Percentiles rank a stretch among this genome's conserved stretches.
phyloP scores from a whole-genome alignment of 2,797 vertebrate species.

The Macropus fuliginosus region DNA sequence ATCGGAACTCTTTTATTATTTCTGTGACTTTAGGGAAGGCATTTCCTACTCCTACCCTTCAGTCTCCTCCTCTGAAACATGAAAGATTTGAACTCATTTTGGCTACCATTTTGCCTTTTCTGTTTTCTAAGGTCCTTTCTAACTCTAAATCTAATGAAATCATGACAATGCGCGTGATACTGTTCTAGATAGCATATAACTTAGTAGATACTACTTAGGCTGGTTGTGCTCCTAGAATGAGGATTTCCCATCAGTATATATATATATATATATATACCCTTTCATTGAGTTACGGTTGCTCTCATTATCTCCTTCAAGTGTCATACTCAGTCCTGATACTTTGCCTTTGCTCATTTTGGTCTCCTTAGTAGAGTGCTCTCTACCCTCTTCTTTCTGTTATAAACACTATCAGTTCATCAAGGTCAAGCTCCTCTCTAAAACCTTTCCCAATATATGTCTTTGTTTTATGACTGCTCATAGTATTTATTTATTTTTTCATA shows the following conservation, averaged over 20 bases:
- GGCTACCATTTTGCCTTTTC: background rate
- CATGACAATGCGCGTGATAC: background rate
- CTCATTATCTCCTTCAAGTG: background rate
- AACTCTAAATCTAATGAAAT: background rate
- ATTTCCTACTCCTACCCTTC: background rate
- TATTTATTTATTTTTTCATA: background rate
- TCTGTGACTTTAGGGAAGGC: background rate
- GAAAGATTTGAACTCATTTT: background rate
- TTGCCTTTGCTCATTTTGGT: background rate
- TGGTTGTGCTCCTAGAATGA: background rate
- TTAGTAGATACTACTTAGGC: background rate
- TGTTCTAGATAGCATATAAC: background rate
- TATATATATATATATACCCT: background rate
- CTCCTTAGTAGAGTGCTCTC: background rate
- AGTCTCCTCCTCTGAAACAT: background rate
- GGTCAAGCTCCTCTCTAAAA: background rate
- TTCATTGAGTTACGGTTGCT: background rate
- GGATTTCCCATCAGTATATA: background rate
- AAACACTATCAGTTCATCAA: background rate
- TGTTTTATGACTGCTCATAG: background rate
- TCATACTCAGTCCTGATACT: rapidly evolving
- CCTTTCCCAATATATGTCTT: background rate
- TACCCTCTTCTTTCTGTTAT: background rate
- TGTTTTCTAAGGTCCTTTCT: background rate
- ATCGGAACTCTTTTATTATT: background rate